Evolutionary conservation across 2,113 vertebrate species (phyloP), one percentile per base, ranked within the genome.

Genomic region (Dicaeum eximium): DNA sequence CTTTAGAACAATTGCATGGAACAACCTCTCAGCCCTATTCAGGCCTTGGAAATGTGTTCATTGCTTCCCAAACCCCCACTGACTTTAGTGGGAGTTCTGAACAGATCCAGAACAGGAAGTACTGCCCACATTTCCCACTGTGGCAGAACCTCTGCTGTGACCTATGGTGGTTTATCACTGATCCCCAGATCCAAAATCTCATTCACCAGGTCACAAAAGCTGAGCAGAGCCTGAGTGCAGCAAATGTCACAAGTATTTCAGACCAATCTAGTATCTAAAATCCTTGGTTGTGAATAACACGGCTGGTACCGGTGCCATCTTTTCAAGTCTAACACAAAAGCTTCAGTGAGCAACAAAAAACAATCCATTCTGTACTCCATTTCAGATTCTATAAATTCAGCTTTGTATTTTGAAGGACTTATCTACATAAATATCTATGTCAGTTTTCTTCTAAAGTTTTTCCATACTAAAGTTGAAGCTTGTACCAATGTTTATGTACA

Each of bases 381-480:
- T 71, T 86, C 48, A 61, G 22, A 54, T 61, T 12, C 21, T 45
- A 48, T 33, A 69, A 69, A 73, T 65, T 40, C 50, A 80, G 13
- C 18, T 92, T 51, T 78, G n/a, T 8, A 16, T 93, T 84, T 80
- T 81, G 69, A 81, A 87, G 51, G 56, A 81, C 35, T 84, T 94
- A 51, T n/a, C 31, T 31, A 30, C 13, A 53, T 31, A 80, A 83
- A 78, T 38, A 54, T 21, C 33, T 50, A 50, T 1, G 2, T 54
- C 40, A 42, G 15, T 42, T 62, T 75, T 62, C 54, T 69, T 42
- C 25, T 42, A 12, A 38, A 27, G 25, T 40, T 61, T 78, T 79
- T 74, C 58, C 23, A 3, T 45, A 24, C 18, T 53, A 71, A 87
- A 84, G 60, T 2, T 24, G 38, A 75, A 42, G 37, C 25, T 27